Conservation (phyloP, 2,113 vertebrate species). For the Egretta garzetta region DNA sequence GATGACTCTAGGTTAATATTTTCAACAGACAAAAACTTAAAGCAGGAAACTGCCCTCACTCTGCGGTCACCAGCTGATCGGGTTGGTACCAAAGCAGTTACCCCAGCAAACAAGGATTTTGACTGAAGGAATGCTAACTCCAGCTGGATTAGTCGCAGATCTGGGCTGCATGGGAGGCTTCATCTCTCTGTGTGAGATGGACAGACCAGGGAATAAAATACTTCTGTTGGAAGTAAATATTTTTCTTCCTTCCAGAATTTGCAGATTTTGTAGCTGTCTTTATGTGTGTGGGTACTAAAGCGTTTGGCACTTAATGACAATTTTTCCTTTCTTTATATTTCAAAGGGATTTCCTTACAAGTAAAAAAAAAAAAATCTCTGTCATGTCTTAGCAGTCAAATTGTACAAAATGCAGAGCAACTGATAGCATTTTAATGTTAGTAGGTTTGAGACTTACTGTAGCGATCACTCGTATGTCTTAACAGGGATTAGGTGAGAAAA, state of each 20-base stretch:
- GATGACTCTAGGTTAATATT: not conserved
- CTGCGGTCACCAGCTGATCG: not conserved
- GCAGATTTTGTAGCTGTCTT: not conserved
- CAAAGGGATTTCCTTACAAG: not conserved
- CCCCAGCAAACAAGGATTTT: not conserved
- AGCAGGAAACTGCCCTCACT: not conserved
- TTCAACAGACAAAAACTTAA: not conserved
- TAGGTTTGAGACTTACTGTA: not conserved
- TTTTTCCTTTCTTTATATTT: not conserved
- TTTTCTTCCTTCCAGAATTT: not conserved
- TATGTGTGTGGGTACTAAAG: not conserved
- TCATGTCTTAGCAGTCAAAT: not conserved
- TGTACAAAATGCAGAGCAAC: accelerated
- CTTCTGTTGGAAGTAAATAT: no score
- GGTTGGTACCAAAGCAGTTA: no score
- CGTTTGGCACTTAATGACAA: not conserved
- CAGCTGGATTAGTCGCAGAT: not conserved
- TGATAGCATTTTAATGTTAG: not conserved
- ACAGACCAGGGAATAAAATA: not conserved
- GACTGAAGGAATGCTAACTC: accelerated
- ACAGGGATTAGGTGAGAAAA: not conserved
- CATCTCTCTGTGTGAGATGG: not conserved
- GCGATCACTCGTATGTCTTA: not conserved
- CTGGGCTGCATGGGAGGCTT: not conserved
- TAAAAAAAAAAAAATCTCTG: not conserved